These are phyloP conservation scores for Phortica okadai DNA, from an alignment of 2,888 invertebrate genomes.

Conservation along the genomic window DNA sequence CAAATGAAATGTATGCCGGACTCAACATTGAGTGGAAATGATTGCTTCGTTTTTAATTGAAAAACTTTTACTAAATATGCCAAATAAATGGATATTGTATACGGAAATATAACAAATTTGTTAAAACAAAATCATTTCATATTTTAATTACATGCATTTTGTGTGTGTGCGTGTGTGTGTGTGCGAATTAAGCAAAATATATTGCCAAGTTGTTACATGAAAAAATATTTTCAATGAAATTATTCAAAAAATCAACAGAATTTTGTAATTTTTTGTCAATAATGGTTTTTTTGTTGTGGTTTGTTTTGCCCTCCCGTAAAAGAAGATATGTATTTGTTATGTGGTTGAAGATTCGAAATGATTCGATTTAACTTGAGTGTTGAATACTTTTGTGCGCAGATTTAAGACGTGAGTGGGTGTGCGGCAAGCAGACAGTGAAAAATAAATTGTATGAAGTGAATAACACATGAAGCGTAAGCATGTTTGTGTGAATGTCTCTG, in stretches of 20 bases:
- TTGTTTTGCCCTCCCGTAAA: neutral
- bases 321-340: no score
- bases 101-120: slow-evolving; percentile 1
- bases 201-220: neutral
- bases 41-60: neutral
- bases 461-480: no score
- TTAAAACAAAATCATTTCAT: neutral
- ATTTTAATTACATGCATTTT: slow-evolving; percentile 8
- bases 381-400: slow-evolving; percentile 24
- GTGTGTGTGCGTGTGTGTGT: no score
- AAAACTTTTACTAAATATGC: neutral
- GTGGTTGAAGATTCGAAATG: neutral
- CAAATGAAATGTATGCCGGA: neutral
- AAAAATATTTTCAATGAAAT: neutral
- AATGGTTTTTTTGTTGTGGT: neutral
- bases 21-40: neutral
- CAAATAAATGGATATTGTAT: slow-evolving; percentile 3
- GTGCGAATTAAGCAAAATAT: neutral
- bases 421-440: neutral
- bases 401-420: neutral
- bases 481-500: no score
- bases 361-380: neutral
- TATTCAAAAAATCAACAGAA: neutral
- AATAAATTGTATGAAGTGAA: neutral
- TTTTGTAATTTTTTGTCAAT: neutral